Conservation (phyloP, 2,113 vertebrate genomes). For the Lampris megalopsis region DNA sequence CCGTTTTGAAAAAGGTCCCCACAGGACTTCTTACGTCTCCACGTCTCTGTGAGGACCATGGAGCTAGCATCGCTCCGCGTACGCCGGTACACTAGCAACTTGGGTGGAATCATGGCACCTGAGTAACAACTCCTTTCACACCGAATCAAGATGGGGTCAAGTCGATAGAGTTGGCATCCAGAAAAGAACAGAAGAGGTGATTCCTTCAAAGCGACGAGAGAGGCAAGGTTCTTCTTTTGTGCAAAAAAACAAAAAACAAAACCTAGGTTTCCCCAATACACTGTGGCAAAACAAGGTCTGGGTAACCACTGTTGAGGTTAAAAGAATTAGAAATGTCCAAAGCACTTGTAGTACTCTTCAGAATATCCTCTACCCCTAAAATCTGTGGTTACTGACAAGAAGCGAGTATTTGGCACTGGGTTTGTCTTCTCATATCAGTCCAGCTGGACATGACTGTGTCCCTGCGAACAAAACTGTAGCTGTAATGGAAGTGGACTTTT, state of each 20-base stretch:
- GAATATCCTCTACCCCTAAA: not conserved
- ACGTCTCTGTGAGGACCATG: slow-evolving; percentile 74
- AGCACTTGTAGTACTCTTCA: not conserved
- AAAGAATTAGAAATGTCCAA: not conserved
- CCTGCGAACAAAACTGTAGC: slow-evolving; percentile 50
- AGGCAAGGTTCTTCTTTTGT: not conserved
- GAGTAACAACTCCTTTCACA: slow-evolving; percentile 3
- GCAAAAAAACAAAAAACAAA: not conserved
- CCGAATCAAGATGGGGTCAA: slow-evolving; percentile 11
- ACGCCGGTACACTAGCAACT: slow-evolving; percentile 88
- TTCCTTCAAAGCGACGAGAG: slow-evolving; percentile 11
- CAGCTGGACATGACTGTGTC: slow-evolving; percentile 34
- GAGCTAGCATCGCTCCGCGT: slow-evolving; percentile 57
- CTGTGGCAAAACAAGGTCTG: no score
- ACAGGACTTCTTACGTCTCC: slow-evolving; percentile 88
- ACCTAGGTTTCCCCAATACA: not conserved
- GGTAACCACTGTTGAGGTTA: no score
- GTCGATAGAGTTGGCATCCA: not conserved
- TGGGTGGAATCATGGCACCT: slow-evolving; percentile 89
- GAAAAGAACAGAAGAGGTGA: slow-evolving; percentile 2
- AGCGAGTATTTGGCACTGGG: not conserved
- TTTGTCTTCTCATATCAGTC: slow-evolving; percentile 28
- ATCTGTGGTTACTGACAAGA: not conserved
- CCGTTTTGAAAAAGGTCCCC: slow-evolving; percentile 92
- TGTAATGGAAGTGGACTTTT: slow-evolving; percentile 36